Evolutionary conservation across 2,888 invertebrate species (phyloP).

Genomic region (Parthenolecanium corni): DNA sequence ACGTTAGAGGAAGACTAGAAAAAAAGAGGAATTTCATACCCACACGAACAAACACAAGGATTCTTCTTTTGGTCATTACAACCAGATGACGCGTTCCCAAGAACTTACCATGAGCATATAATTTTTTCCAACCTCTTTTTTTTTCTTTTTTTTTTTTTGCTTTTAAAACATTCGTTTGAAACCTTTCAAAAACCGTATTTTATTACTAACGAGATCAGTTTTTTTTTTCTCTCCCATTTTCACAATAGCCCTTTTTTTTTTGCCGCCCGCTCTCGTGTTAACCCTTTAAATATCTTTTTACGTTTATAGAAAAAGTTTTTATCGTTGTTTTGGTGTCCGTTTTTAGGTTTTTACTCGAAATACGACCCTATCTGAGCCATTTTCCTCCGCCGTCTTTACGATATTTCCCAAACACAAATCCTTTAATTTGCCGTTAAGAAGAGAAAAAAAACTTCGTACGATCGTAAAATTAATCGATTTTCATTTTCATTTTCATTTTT

Average conservation of each 20-base stretch:
- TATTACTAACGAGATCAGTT: constrained; percentile 20
- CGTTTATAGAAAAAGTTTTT: constrained; percentile 25
- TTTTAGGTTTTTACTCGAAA: constrained; percentile 3
- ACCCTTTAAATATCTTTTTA: constrained; percentile 24
- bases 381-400: constrained; percentile 9
- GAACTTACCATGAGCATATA: constrained; percentile 7
- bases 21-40: constrained; percentile 6
- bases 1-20: not conserved
- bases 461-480: constrained; percentile 13
- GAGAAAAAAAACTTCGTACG: not conserved
- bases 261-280: no score
- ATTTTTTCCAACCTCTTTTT: not conserved
- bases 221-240: not conserved
- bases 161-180: not conserved
- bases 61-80: constrained; percentile 6
- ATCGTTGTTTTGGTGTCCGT: constrained; percentile 21
- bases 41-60: constrained; percentile 8
- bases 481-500: not conserved
- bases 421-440: constrained; percentile 11
- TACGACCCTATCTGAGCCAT: not conserved
- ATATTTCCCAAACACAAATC: constrained; percentile 20
- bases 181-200: constrained; percentile 13
- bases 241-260: constrained; percentile 4
- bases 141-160: not conserved
- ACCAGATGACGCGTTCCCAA: constrained; percentile 24